phyloP scores from a whole-genome alignment of 2,797 vertebrate genomes.

The Eulemur coronatus region DNA sequence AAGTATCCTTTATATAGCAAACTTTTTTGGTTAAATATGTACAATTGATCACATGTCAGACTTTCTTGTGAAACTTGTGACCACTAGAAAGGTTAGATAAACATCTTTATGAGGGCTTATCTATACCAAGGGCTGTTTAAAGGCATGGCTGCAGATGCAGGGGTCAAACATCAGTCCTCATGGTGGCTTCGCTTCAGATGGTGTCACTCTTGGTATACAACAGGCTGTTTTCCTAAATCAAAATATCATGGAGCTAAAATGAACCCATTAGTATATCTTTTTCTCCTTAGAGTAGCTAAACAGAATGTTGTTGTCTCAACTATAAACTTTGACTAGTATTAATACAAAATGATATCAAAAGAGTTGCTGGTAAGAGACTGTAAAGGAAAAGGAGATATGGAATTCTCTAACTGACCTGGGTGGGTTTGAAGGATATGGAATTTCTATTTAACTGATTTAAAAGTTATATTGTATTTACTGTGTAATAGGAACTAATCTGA shows the following conservation, averaged over 20 bases:
- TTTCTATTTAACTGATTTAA: not conserved
- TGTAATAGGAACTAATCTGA: not conserved
- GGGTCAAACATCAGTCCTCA: not conserved
- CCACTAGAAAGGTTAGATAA: not conserved
- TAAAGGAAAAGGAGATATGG: not conserved
- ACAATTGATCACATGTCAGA: too few species aligned
- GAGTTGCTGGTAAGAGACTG: not conserved
- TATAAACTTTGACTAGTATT: not conserved
- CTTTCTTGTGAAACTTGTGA: not conserved
- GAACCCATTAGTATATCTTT: not conserved
- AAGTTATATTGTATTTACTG: not conserved
- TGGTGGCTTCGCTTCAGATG: not conserved
- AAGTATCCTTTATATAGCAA: not conserved
- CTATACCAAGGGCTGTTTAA: not conserved
- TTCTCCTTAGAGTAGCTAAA: not conserved
- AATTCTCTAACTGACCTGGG: not conserved
- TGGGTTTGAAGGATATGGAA: not conserved
- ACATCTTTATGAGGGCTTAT: not conserved
- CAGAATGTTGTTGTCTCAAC: not conserved
- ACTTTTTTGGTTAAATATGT: not conserved
- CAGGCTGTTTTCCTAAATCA: not conserved
- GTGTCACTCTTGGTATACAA: not conserved
- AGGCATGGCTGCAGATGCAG: not conserved
- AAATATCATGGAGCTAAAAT: not conserved
- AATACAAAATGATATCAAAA: not conserved